Percentiles rank a stretch among this genome's conserved stretches.
phyloP scores from a whole-genome alignment of 2,113 vertebrate genomes.

The Gracilinanus agilis region DNA sequence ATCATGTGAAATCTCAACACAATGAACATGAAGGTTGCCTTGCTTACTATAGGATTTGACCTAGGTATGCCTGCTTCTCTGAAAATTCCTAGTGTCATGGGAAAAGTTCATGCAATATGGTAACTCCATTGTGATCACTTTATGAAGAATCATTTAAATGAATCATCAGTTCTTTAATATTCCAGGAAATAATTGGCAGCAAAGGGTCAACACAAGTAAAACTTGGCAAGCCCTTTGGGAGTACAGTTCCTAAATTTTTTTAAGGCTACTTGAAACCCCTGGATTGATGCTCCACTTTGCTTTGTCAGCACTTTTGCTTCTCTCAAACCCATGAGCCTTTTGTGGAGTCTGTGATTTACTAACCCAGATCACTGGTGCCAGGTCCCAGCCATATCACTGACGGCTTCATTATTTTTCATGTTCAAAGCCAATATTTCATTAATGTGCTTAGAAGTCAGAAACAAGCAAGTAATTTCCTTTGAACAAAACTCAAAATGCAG shows the following conservation, averaged over 20 bases:
- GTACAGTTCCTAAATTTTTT: constrained; percentile 38
- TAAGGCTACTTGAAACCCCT: not conserved
- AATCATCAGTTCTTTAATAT: constrained; percentile 9
- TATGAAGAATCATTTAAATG: constrained; percentile 11
- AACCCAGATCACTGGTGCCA: constrained; percentile 38
- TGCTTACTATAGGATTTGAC: not conserved
- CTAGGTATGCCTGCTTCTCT: not conserved
- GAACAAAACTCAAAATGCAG: constrained; percentile 20
- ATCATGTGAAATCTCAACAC: not conserved
- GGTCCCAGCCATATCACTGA: constrained; percentile 46
- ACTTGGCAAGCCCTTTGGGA: constrained; percentile 52
- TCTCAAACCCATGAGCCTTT: not conserved
- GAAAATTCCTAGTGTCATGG: not conserved
- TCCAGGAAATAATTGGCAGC: constrained; percentile 3
- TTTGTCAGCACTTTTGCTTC: constrained; percentile 55
- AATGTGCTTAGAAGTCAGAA: constrained; percentile 61
- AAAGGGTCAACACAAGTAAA: constrained; percentile 33
- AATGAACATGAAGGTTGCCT: not conserved
- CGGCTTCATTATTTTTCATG: constrained; percentile 36
- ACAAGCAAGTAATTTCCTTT: constrained; percentile 42
- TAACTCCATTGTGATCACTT: not conserved
- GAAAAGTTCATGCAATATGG: not conserved
- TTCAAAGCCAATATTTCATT: constrained; percentile 41
- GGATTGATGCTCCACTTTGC: not conserved
- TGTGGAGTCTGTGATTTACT: constrained; percentile 38